Evolutionary conservation across 2,888 invertebrate species (phyloP).

Genomic region (Pristionchus entomophagus): DNA sequence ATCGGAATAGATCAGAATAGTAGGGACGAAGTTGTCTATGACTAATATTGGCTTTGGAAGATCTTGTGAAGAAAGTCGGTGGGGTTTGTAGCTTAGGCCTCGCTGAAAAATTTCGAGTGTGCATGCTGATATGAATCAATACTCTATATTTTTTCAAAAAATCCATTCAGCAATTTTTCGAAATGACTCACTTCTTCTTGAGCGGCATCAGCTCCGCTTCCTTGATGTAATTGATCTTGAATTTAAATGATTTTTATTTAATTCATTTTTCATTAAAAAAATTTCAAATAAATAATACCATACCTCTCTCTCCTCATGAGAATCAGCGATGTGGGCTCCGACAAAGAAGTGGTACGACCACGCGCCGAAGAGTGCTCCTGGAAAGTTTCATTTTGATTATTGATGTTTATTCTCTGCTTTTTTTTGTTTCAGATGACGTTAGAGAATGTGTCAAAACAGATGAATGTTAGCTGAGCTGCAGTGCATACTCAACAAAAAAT

Average conservation of each 20-base stretch:
- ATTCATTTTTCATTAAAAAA: too few relatives aligned
- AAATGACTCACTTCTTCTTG: slow-evolving; percentile 39
- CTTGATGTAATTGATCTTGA: slow-evolving; percentile 46
- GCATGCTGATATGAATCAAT: neutral
- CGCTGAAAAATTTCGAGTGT: too few relatives aligned
- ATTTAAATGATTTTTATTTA: too few relatives aligned
- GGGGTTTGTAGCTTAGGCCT: slow-evolving; percentile 17
- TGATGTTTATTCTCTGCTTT: neutral
- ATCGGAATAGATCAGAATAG: neutral
- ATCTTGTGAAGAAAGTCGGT: neutral
- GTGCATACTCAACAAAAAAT: too few relatives aligned
- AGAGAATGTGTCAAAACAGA: too few relatives aligned
- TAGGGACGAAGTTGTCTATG: neutral
- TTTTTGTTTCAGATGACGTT: neutral
- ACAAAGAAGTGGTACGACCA: slow-evolving; percentile 66
- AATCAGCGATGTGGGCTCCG: slow-evolving; percentile 64
- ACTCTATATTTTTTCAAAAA: neutral
- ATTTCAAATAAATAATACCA: too few relatives aligned
- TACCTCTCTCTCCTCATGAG: slow-evolving; percentile 24
- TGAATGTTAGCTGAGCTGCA: too few relatives aligned
- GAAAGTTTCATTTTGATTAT: neutral
- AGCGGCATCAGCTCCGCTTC: slow-evolving; percentile 45
- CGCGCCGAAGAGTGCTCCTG: slow-evolving; percentile 50
- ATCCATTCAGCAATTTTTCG: too few relatives aligned
- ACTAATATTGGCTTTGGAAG: neutral